Conservation (phyloP, 2,797 vertebrate species). For the Tapera naevia region DNA sequence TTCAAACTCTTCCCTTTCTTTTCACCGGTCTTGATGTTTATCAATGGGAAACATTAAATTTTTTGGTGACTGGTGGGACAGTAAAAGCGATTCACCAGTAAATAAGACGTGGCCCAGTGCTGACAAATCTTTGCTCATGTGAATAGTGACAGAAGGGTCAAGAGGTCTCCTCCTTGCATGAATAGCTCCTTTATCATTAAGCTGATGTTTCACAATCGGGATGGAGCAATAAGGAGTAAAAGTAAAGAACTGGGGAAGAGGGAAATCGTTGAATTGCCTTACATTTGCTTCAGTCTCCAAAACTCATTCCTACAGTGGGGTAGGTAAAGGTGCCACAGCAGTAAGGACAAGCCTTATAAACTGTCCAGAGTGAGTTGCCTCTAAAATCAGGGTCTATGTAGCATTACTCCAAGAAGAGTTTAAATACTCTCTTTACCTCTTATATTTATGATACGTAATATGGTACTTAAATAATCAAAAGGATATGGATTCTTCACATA, state of each 20-base stretch:
- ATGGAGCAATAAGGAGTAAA: slow-evolving; percentile 53
- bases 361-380: background rate
- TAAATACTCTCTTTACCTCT: background rate
- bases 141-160: background rate
- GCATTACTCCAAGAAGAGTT: background rate
- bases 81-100: slow-evolving; percentile 35
- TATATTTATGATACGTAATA: background rate
- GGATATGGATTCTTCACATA: background rate
- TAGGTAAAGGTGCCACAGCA: background rate
- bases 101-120: background rate
- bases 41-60: slow-evolving; percentile 40
- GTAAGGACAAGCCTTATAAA: background rate
- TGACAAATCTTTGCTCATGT: slow-evolving; percentile 17
- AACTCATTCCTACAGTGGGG: background rate
- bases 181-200: slow-evolving; percentile 18
- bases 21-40: slow-evolving; percentile 25
- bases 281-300: background rate
- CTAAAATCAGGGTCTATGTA: background rate
- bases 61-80: background rate
- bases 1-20: slow-evolving; percentile 69
- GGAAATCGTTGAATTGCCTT: background rate
- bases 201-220: slow-evolving; percentile 35
- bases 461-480: background rate
- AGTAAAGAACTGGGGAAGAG: slow-evolving; percentile 33
- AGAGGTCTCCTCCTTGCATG: background rate